Percentiles rank a stretch among this genome's conserved stretches.
These are phyloP conservation scores for Phlogophora meticulosa DNA, from an alignment of 2,888 invertebrate species.

Conservation along the genomic window DNA sequence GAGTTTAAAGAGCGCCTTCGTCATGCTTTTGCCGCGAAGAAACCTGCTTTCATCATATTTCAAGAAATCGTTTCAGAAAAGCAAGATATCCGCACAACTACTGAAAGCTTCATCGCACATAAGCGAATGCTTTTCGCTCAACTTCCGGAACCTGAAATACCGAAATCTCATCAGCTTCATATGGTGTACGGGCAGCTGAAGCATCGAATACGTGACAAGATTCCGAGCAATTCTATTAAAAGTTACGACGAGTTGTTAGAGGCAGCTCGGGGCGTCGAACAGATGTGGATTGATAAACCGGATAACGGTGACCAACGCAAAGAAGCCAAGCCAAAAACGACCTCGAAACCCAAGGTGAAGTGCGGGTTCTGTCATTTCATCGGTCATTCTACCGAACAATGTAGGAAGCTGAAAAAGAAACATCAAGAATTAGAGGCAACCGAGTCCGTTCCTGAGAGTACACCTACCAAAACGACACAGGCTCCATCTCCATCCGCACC, in stretches of 20 bases:
- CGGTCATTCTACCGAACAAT: conserved; percentile 4
- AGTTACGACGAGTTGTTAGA: conserved; percentile 22
- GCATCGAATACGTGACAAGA: neutral
- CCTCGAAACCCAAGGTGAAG: neutral
- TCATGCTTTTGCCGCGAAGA: conserved; percentile 20
- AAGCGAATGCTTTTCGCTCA: too few relatives aligned
- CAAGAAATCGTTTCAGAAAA: too few relatives aligned
- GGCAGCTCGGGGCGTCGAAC: conserved; percentile 16
- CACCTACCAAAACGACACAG: neutral
- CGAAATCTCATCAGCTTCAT: conserved; percentile 28
- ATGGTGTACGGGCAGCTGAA: conserved; percentile 23
- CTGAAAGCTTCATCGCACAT: too few relatives aligned
- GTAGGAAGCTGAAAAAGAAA: conserved; percentile 11
- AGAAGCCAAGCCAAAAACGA: neutral
- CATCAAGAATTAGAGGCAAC: neutral
- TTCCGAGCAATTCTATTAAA: conserved; percentile 2
- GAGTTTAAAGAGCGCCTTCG: conserved; percentile 11
- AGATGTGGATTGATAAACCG: neutral
- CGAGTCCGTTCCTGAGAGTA: neutral
- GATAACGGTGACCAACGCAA: neutral
- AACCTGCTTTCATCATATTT: conserved; percentile 3
- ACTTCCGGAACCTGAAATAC: too few relatives aligned
- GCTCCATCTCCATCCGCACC: neutral
- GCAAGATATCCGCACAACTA: too few relatives aligned
- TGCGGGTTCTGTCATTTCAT: conserved; percentile 12